phyloP scores from a whole-genome alignment of 2,888 invertebrate species.

The Anagyrus pseudococci region DNA sequence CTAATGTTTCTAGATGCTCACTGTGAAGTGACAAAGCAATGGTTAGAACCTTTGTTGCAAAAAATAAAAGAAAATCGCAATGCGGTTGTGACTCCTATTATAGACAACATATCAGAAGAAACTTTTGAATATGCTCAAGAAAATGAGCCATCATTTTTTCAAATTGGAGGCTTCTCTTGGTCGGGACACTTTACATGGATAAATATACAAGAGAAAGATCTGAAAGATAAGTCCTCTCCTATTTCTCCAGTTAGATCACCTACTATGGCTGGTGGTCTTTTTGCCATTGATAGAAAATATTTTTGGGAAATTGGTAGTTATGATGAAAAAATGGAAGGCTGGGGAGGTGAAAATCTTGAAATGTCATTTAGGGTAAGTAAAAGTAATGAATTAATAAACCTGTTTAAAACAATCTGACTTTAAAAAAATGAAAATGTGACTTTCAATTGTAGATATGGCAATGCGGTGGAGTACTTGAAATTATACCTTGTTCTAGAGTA shows the following conservation, averaged over 20 bases:
- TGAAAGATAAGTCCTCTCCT: conserved; percentile 67
- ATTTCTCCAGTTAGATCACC: conserved; percentile 80
- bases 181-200: conserved; percentile 95
- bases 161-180: conserved; percentile 87
- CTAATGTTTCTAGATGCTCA: conserved; percentile 91
- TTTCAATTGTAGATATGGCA: conserved; percentile 49
- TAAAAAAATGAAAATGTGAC: conserved; percentile 2
- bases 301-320: conserved; percentile 97
- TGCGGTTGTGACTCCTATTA: conserved; percentile 90
- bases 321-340: conserved; percentile 95
- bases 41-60: conserved; percentile 86
- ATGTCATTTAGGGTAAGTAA: conserved; percentile 92
- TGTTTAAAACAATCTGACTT: too few species aligned
- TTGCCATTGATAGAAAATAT: conserved; percentile 90
- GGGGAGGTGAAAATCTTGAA: conserved; percentile 98
- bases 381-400: not conserved
- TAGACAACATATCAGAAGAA: conserved; percentile 89
- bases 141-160: conserved; percentile 58
- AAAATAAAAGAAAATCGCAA: conserved; percentile 81
- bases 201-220: conserved; percentile 72
- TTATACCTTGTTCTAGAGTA: conserved; percentile 89
- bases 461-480: conserved; percentile 90
- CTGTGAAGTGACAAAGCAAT: conserved; percentile 82
- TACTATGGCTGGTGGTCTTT: conserved; percentile 98
- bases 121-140: conserved; percentile 74